phyloP scores from a whole-genome alignment of 2,797 vertebrate genomes.

The Pangasius larnaudii region DNA sequence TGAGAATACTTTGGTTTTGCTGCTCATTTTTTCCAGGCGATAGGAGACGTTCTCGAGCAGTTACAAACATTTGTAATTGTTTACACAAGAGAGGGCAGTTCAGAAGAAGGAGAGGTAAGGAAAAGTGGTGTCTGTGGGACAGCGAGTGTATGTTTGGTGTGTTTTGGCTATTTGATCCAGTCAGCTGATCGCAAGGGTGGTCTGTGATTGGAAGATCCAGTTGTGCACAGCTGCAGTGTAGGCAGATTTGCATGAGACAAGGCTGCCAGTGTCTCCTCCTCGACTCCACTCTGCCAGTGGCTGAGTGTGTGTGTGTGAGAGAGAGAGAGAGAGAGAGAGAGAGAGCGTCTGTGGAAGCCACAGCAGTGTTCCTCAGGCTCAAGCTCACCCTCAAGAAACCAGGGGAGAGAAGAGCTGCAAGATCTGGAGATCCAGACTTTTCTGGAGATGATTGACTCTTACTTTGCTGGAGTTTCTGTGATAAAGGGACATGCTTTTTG shows the following conservation, averaged over 20 bases:
- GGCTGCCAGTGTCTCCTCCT: slow-evolving; percentile 87
- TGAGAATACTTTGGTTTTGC: neutral
- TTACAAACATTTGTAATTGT: slow-evolving; percentile 22
- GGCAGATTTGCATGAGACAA: slow-evolving; percentile 85
- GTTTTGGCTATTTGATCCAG: slow-evolving; percentile 66
- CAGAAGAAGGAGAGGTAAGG: slow-evolving; percentile 8
- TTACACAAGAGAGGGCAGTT: neutral
- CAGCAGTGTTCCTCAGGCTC: neutral
- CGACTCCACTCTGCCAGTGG: slow-evolving; percentile 76
- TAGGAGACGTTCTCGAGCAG: neutral
- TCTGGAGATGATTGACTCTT: slow-evolving; percentile 21
- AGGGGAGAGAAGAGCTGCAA: slow-evolving; percentile 36
- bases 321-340: slow-evolving; percentile 16
- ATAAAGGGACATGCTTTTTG: neutral
- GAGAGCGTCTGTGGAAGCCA: slow-evolving; percentile 55
- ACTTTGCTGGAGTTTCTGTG: neutral
- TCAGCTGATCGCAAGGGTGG: slow-evolving; percentile 92
- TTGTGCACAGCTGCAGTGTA: slow-evolving; percentile 90
- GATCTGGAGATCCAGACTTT: slow-evolving; percentile 28
- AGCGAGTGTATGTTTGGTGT: slow-evolving; percentile 38
- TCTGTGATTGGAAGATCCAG: slow-evolving; percentile 84
- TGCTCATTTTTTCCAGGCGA: slow-evolving; percentile 19
- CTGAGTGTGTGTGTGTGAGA: slow-evolving; percentile 56
- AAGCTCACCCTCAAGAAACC: slow-evolving; percentile 40
- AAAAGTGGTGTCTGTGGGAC: slow-evolving; percentile 27